Evolutionary conservation across 2,888 invertebrate species (phyloP).

Genomic region (Tenthredo scrophulariae): DNA sequence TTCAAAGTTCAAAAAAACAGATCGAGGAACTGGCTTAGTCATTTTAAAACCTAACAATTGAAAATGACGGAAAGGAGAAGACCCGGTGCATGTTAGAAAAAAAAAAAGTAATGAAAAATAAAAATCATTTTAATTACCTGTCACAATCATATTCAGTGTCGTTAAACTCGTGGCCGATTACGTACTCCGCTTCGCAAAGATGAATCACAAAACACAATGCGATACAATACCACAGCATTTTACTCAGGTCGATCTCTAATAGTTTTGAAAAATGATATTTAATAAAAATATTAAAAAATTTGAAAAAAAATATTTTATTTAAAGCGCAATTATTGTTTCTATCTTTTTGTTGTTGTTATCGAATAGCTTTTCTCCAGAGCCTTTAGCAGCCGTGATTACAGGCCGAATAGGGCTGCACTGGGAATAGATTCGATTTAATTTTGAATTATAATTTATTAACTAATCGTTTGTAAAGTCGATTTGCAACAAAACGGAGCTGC

Average conservation of each 20-base stretch:
- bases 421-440: background rate
- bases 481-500: conserved; percentile 22
- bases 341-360: background rate
- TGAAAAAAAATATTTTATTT: background rate
- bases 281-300: background rate
- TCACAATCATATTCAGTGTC: conserved; percentile 13
- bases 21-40: background rate
- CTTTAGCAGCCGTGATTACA: background rate
- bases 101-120: background rate
- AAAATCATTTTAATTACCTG: conserved; percentile 26
- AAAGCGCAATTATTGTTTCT: too few species aligned
- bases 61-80: background rate
- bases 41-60: background rate
- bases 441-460: background rate
- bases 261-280: background rate
- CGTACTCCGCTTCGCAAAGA: background rate
- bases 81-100: background rate
- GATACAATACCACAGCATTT: background rate
- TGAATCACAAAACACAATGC: background rate
- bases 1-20: background rate
- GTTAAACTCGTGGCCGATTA: background rate
- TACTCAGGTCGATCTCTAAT: background rate
- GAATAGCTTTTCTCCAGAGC: background rate
- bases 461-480: background rate
- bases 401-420: background rate